Percentiles rank a stretch among this genome's conserved stretches.
phyloP scores from a whole-genome alignment of 2,113 vertebrate species.

The Paramormyrops kingsleyae region DNA sequence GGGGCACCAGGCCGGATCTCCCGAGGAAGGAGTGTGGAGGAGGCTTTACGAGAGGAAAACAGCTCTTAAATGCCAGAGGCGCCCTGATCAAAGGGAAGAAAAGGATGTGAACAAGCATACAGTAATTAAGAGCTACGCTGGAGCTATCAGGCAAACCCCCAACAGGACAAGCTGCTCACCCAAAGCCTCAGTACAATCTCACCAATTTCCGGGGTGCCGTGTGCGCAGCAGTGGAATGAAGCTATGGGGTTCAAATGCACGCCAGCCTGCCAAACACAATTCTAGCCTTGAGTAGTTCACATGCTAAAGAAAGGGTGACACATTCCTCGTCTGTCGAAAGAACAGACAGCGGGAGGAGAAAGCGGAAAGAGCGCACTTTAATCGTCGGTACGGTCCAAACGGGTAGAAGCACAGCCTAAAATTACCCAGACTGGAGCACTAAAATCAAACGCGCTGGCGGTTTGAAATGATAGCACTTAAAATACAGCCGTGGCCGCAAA shows the following conservation, averaged over 20 bases:
- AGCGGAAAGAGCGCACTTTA: slow-evolving; percentile 56
- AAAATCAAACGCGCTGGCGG: slow-evolving; percentile 60
- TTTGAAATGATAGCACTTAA: slow-evolving; percentile 67
- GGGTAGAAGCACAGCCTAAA: slow-evolving; percentile 61
- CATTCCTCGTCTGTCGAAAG: slow-evolving; percentile 32
- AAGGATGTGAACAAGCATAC: neutral
- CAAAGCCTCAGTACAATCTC: neutral
- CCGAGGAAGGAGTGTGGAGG: neutral
- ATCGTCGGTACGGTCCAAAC: slow-evolving; percentile 57
- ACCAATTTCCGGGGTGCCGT: slow-evolving; percentile 3
- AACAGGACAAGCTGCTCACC: neutral
- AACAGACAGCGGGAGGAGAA: slow-evolving; percentile 31
- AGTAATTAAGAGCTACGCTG: slow-evolving; percentile 6
- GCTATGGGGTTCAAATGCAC: neutral
- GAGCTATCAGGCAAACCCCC: neutral
- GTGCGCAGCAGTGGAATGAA: neutral
- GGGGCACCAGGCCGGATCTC: slow-evolving; percentile 64
- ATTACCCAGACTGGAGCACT: slow-evolving; percentile 62
- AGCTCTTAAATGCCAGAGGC: neutral
- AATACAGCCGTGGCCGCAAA: slow-evolving; percentile 61
- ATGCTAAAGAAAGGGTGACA: slow-evolving; percentile 25
- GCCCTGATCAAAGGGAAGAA: neutral
- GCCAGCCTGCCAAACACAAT: slow-evolving; percentile 17
- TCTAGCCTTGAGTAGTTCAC: slow-evolving; percentile 22
- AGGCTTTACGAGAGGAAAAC: neutral